Percentiles rank a stretch among this genome's conserved stretches.
phyloP scores from a whole-genome alignment of 1,140 invertebrate genomes.

The Venustaconcha ellipsiformis region DNA sequence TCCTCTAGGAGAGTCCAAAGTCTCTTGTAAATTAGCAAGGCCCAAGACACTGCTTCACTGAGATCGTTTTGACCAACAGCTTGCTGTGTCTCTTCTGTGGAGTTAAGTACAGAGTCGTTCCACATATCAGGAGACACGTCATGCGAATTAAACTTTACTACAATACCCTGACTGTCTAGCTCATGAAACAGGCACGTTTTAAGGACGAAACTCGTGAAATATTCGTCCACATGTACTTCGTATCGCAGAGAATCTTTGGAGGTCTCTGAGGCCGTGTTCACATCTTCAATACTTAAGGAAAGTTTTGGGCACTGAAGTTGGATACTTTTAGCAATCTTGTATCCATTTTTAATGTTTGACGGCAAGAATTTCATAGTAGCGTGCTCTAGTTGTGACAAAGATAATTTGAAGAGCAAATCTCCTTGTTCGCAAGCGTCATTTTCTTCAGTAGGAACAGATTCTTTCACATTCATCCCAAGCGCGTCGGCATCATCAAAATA shows the following conservation, averaged over 20 bases:
- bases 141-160: not conserved
- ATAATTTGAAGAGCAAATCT: conserved; percentile 6
- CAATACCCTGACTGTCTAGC: not conserved
- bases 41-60: not conserved
- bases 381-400: conserved; percentile 6
- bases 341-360: not conserved
- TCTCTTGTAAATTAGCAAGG: conserved; percentile 2
- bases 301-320: not conserved
- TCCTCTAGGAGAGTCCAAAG: not conserved
- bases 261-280: not conserved
- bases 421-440: not conserved
- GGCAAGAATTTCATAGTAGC: conserved; percentile 2
- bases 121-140: not conserved
- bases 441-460: too few species aligned
- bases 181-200: conserved; percentile 7
- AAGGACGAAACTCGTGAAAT: conserved; percentile 1
- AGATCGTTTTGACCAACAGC: not conserved
- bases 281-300: not conserved
- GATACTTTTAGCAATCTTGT: conserved; percentile 7
- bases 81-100: not conserved
- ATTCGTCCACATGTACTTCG: not conserved
- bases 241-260: not conserved
- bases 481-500: not conserved
- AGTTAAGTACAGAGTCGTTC: not conserved
- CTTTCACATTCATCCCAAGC: not conserved